Conservation (phyloP, 1,140 invertebrate species). For the Alviniconcha marisindica region DNA sequence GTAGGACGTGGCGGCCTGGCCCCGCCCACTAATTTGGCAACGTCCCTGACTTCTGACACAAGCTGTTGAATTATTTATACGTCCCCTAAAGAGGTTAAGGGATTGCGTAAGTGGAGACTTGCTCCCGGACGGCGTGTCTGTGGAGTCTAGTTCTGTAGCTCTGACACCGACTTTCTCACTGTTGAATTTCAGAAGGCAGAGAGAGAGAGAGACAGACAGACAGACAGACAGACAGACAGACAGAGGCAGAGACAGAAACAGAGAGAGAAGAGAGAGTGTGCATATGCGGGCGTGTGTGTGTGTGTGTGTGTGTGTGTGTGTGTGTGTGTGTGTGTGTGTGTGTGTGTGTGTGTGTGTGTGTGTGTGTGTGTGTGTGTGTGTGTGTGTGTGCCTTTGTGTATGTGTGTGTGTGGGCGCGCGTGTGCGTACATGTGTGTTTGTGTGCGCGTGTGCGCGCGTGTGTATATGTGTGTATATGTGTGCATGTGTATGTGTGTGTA, state of each 20-base stretch:
- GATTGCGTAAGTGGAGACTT: constrained; percentile 9
- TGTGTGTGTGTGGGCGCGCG: not conserved
- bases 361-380: not conserved
- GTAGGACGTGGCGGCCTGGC: not conserved
- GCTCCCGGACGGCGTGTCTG: not conserved
- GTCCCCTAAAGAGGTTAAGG: not conserved
- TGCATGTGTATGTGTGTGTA: constrained; percentile 35
- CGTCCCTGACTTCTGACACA: not conserved
- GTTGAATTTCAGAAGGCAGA: not conserved
- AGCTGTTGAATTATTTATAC: constrained; percentile 24
- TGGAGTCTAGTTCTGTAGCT: not conserved
- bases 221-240: not conserved
- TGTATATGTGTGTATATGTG: constrained; percentile 11
- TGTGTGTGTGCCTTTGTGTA: not conserved
- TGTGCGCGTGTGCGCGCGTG: constrained; percentile 33
- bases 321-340: constrained; percentile 1
- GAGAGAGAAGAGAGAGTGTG: no score
- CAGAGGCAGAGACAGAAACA: not conserved
- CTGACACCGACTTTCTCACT: not conserved
- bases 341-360: no score
- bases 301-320: not conserved
- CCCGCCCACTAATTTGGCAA: constrained; percentile 3
- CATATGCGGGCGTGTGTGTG: not conserved
- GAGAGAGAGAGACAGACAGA: not conserved
- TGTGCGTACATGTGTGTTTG: not conserved